Evolutionary conservation across 2,888 invertebrate species (phyloP).

Genomic region (Diaphora mendica): DNA sequence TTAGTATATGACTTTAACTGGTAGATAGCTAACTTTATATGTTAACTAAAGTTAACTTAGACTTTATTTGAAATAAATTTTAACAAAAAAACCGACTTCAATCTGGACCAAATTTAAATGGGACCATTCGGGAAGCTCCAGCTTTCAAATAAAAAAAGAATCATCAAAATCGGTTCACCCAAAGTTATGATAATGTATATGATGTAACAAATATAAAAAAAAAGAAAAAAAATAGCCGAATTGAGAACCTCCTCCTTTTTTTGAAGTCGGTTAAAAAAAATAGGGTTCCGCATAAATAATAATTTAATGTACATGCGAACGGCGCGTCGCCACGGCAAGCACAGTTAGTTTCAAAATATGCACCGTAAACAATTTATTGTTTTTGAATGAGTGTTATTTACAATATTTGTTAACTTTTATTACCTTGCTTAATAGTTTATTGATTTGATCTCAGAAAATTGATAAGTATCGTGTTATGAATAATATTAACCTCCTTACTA

Average conservation of each 20-base stretch:
- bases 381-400: constrained; percentile 25
- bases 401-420: constrained; percentile 33
- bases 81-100: no score
- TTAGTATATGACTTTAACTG: no score
- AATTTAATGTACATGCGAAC: not conserved
- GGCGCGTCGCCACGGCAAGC: not conserved
- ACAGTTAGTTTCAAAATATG: not conserved
- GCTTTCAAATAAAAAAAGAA: no score
- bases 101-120: no score
- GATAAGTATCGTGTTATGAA: constrained; percentile 25
- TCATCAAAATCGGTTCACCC: no score
- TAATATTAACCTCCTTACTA: constrained; percentile 28
- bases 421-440: constrained; percentile 25
- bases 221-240: no score
- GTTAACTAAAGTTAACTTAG: not conserved
- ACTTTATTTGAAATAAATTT: no score
- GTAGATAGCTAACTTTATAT: not conserved
- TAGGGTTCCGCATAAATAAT: not conserved
- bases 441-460: constrained; percentile 29
- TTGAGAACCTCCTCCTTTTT: no score
- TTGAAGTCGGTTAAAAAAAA: no score
- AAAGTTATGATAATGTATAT: no score
- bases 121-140: no score
- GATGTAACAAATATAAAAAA: no score
- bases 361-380: constrained; percentile 5